Evolutionary conservation across 2,797 vertebrate genomes (phyloP).

Genomic region (Silurus lanzhouensis): DNA sequence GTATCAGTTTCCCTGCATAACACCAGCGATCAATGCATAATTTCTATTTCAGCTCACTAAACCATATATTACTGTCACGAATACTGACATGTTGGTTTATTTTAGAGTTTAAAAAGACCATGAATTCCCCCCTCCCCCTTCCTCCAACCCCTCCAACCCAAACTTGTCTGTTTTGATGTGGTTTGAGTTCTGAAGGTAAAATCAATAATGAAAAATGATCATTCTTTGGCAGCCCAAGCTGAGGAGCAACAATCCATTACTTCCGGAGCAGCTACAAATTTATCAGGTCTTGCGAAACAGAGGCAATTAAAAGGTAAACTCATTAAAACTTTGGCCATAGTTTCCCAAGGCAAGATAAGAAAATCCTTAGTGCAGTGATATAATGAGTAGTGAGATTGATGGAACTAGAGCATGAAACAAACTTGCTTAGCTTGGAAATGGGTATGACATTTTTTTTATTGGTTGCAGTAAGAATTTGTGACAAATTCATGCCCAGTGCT

Average conservation of each 20-base stretch:
- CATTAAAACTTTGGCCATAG: constrained; percentile 24
- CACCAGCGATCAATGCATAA: background rate
- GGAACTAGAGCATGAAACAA: background rate
- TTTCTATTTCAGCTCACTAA: background rate
- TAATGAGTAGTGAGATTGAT: constrained; percentile 15
- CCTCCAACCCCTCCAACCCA: background rate
- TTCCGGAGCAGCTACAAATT: constrained; percentile 10
- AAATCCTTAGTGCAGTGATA: constrained; percentile 15
- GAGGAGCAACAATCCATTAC: constrained; percentile 24
- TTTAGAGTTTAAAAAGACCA: background rate
- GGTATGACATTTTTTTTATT: too few species aligned
- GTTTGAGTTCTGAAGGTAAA: constrained; percentile 18
- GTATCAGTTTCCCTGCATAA: background rate
- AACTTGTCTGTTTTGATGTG: background rate
- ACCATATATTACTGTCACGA: background rate
- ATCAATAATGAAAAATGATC: constrained; percentile 37
- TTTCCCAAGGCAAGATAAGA: constrained; percentile 29
- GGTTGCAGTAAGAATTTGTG: too few species aligned
- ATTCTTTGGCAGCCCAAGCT: background rate
- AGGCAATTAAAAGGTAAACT: constrained; percentile 31
- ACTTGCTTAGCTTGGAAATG: background rate
- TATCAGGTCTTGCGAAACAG: constrained; percentile 17
- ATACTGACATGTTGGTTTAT: background rate
- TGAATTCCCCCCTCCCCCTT: too few species aligned
- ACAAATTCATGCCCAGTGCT: too few species aligned